A percentile compares a stretch with the other conserved stretches of the same genome.
phyloP scores from a whole-genome alignment of 2,797 vertebrate species.

The Kryptolebias ocellatus region DNA sequence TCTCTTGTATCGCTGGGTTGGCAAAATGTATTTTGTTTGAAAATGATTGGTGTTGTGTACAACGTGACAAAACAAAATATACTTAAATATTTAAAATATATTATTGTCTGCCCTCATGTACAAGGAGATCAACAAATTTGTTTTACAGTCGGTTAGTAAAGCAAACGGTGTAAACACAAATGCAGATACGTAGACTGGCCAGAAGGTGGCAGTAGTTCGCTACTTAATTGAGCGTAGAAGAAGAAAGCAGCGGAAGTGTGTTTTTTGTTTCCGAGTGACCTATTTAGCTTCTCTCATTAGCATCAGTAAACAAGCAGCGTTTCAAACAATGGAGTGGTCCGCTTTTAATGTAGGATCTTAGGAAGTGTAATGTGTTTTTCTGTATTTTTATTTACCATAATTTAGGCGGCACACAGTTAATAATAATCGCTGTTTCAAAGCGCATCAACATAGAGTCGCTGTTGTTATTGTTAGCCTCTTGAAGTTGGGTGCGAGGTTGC shows the following conservation, averaged over 20 bases:
- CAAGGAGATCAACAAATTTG: neutral
- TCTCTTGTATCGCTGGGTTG: no score
- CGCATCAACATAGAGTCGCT: neutral
- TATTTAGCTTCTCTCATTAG: conserved; percentile 58
- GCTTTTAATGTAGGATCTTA: neutral
- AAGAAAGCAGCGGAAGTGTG: conserved; percentile 57
- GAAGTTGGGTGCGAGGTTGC: conserved; percentile 25
- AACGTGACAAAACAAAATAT: no score
- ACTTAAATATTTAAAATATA: no score
- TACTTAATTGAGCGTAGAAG: conserved; percentile 32
- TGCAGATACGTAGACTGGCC: neutral
- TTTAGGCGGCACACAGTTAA: neutral
- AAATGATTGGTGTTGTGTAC: no score
- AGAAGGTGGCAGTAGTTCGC: conserved; percentile 19
- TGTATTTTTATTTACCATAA: neutral
- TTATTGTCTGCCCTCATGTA: no score
- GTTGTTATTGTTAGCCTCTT: conserved; percentile 42
- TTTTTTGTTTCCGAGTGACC: conserved; percentile 68
- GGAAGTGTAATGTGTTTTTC: neutral
- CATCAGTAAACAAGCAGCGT: conserved; percentile 30
- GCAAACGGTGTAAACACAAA: no score
- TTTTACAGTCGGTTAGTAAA: neutral
- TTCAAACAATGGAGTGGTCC: conserved; percentile 13
- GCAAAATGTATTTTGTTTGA: no score
- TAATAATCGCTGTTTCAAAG: neutral